phyloP scores from a whole-genome alignment of 2,113 vertebrate species.

The Cettia cetti region DNA sequence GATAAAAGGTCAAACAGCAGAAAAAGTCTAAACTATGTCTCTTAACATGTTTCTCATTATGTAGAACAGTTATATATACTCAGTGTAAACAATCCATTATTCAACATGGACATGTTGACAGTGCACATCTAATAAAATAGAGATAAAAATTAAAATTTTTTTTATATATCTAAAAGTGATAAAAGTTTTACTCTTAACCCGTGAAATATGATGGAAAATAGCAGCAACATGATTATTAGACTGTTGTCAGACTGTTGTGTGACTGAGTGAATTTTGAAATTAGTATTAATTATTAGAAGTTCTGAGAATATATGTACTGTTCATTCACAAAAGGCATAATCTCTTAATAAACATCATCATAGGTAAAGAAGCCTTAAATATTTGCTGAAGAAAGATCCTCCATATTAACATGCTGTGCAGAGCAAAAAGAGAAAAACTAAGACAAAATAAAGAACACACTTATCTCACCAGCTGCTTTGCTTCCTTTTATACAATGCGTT shows the following conservation, averaged over 20 bases:
- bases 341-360: neutral
- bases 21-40: neutral
- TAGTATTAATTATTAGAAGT: neutral
- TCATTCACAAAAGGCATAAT: neutral
- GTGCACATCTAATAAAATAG: neutral
- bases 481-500: neutral
- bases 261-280: neutral
- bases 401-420: neutral
- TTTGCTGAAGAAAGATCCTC: neutral
- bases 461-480: neutral
- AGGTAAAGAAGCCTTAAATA: neutral
- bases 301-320: neutral
- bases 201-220: neutral
- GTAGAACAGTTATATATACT: neutral
- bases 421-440: neutral
- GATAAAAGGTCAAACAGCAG: neutral
- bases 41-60: neutral
- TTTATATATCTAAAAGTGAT: neutral
- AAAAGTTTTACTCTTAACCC: neutral
- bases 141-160: neutral
- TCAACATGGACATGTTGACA: neutral
- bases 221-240: neutral
- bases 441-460: neutral
- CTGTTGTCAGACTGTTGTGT: neutral
- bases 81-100: neutral